Base-by-base conservation (phyloP, 2,888 invertebrate species). In the Frankliniella intonsa region DNA sequence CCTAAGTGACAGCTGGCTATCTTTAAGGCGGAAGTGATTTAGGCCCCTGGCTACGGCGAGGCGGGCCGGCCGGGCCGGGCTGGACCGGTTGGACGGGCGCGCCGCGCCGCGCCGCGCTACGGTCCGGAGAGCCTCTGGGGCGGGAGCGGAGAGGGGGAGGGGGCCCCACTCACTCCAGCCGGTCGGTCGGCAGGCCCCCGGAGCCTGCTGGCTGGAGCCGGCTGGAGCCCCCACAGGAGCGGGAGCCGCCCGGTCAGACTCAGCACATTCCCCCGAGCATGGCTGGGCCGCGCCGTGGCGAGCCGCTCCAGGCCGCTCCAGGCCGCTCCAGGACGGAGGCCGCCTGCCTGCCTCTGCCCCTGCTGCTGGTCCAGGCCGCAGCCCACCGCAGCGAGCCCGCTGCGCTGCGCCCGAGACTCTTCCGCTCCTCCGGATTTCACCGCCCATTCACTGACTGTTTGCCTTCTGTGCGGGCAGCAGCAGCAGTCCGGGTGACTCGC, bases 401-500 rank as follows among this genome's bases (percentile, higher is more conserved):
- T 14, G 55, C 12, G 55, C 55, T 55, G 55, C 12, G 55, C 14
- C 55, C 17, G 14, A 5, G 55, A 55, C 55, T 12, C 55, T 55
- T 12, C 55, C 17, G 55, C 62, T 7, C 62, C 62, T 17, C 62
- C 62, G 62, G 38, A 38, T 38, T 38, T 38, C 38, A 38, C 38
- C 5, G 38, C n/a, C 62, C 62, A 62, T 62, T 62, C 62, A 62
- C 62, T 62, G n/a, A 62, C 14, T 62, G 62, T 62, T 62, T 62
- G 17, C 62, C 19, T 62, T 19, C n/a, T 62, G 62, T 62, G 62
- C 62, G 19, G 62, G 14, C 62, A 62, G 8, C 17, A 62, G 3
- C 38, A 81, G 38, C n/a, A 9, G 9, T 81, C 38, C 81, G 81
- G 81, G 14, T 50, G 81, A n/a, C 81, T 12, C 50, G 65, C 82